Evolutionary conservation across 1,140 invertebrate genomes (phyloP).

Genomic region (Drosophila sucinea): DNA sequence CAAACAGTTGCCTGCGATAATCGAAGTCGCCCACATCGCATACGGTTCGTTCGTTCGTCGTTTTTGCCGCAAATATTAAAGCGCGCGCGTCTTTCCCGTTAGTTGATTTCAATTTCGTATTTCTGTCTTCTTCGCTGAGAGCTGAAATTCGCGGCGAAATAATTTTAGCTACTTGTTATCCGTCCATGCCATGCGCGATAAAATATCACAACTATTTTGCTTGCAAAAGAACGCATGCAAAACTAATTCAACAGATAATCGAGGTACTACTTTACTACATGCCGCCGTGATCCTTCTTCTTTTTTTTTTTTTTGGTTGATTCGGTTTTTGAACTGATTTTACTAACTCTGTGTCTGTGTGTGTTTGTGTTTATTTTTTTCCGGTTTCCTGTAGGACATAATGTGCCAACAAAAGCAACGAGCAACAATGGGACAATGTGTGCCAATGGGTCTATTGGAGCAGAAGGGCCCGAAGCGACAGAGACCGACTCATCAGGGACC

Average conservation of each 20-base stretch:
- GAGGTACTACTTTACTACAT: conserved; percentile 49
- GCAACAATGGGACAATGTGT: conserved; percentile 80
- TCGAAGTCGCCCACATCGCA: conserved; percentile 41
- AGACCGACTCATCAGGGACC: conserved; percentile 83
- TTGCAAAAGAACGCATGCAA: conserved; percentile 83
- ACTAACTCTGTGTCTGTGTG: conserved; percentile 21
- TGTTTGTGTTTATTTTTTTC: conserved; percentile 9
- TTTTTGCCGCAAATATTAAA: conserved; percentile 1
- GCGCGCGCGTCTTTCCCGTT: conserved; percentile 24
- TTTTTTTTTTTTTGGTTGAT: conserved; percentile 20
- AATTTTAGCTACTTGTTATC: conserved; percentile 80
- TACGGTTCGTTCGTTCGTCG: conserved; percentile 16
- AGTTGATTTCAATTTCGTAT: conserved; percentile 21
- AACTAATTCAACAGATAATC: conserved; percentile 82
- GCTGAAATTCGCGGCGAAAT: conserved; percentile 80
- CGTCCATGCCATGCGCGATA: conserved; percentile 84
- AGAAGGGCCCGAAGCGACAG: conserved; percentile 83
- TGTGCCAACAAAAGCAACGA: conserved; percentile 83
- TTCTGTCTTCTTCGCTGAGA: conserved; percentile 62
- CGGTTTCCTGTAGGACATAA: conserved; percentile 72
- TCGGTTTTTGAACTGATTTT: conserved; percentile 11
- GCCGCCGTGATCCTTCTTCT: neutral
- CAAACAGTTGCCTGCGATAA: conserved; percentile 58
- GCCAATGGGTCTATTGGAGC: conserved; percentile 82
- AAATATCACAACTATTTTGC: conserved; percentile 83